Conservation (phyloP, 2,113 vertebrate genomes). For the Oncorhynchus keta region DNA sequence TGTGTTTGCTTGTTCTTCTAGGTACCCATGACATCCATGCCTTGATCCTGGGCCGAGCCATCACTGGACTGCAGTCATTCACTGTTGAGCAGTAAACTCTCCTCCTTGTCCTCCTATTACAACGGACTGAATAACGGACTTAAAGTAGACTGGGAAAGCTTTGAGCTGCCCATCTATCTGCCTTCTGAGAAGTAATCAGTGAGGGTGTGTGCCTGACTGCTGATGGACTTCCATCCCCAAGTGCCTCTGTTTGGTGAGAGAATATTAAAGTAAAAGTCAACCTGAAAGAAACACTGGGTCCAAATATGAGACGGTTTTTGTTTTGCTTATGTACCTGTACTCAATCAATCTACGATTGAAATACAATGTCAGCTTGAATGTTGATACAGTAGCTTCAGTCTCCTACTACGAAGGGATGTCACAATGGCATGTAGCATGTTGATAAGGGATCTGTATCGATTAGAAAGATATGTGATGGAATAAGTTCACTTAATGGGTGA, state of each 20-base stretch:
- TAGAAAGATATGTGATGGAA: background rate
- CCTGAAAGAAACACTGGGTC: slow-evolving; percentile 11
- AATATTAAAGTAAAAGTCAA: slow-evolving; percentile 9
- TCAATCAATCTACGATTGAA: background rate
- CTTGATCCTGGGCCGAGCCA: slow-evolving; percentile 87
- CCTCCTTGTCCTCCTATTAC: too few relatives aligned
- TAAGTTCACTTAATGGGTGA: background rate
- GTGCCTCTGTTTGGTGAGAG: background rate
- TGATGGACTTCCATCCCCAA: background rate
- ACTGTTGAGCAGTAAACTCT: slow-evolving; percentile 70
- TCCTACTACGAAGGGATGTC: background rate
- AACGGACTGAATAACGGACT: background rate
- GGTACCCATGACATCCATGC: slow-evolving; percentile 94
- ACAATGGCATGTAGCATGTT: background rate
- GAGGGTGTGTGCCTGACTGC: background rate
- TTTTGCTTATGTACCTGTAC: background rate
- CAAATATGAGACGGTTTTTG: slow-evolving; percentile 8
- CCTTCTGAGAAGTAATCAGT: background rate
- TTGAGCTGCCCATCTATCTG: background rate
- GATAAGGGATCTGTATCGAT: background rate
- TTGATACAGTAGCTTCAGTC: too few relatives aligned
- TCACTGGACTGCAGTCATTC: slow-evolving; percentile 91
- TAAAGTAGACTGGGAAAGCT: background rate
- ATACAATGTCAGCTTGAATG: background rate
- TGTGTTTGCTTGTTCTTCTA: slow-evolving; percentile 39